Evolutionary conservation across 2,113 vertebrate species (phyloP).

Genomic region (Entosphenus tridentatus): DNA sequence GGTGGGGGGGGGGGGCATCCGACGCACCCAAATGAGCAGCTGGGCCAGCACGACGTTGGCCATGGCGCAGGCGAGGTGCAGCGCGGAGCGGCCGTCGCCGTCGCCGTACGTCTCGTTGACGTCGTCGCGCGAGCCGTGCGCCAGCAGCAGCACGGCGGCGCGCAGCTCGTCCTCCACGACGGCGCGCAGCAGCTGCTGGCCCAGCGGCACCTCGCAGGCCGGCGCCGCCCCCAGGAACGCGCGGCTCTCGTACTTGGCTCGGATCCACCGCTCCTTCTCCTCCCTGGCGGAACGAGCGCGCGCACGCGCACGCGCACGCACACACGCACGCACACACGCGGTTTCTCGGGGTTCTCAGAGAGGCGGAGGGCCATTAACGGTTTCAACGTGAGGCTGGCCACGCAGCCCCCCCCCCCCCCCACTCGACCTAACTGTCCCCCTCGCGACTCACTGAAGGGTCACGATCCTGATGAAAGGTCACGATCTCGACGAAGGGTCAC

Average conservation of each 20-base stretch:
- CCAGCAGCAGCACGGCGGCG: conserved; percentile 56
- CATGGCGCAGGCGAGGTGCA: conserved; percentile 67
- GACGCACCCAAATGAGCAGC: conserved; percentile 74
- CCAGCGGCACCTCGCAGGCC: conserved; percentile 43
- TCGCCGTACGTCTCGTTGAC: conserved; percentile 87
- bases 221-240: conserved; percentile 54
- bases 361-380: neutral
- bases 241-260: conserved; percentile 84
- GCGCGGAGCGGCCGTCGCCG: conserved; percentile 53
- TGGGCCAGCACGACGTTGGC: conserved; percentile 65
- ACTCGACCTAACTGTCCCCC: too few species aligned
- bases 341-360: neutral
- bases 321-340: neutral
- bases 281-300: conserved; percentile 31
- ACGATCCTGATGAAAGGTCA: too few species aligned
- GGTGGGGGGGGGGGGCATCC: too few species aligned
- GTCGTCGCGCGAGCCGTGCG: conserved; percentile 56
- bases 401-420: too few species aligned
- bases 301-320: neutral
- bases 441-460: too few species aligned
- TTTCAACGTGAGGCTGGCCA: too few species aligned
- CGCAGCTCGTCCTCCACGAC: conserved; percentile 63
- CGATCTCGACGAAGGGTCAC: too few species aligned
- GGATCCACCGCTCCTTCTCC: conserved; percentile 84
- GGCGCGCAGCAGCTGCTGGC: conserved; percentile 59